phyloP scores from a whole-genome alignment of 2,888 invertebrate genomes.

The Syrista parreyssii region DNA sequence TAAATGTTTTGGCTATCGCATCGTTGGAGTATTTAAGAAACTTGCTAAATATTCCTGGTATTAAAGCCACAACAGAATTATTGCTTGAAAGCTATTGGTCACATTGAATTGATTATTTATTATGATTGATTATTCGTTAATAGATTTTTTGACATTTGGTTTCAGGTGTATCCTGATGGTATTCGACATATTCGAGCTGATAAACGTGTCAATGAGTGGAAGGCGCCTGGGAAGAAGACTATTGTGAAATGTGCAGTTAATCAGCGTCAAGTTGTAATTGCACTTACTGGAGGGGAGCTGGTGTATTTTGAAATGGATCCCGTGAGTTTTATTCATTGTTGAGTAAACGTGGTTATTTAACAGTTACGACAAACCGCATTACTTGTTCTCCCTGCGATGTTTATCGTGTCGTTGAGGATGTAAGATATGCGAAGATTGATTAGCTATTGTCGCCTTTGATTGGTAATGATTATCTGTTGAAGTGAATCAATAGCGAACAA shows the following conservation, averaged over 20 bases:
- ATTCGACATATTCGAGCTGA: slow-evolving; percentile 98
- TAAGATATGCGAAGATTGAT: slow-evolving; percentile 55
- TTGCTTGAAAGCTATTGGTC: not conserved
- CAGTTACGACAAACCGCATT: slow-evolving; percentile 39
- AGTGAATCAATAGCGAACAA: slow-evolving; percentile 20
- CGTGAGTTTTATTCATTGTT: slow-evolving; percentile 72
- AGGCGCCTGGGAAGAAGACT: slow-evolving; percentile 95
- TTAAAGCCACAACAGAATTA: slow-evolving; percentile 47
- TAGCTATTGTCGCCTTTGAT: slow-evolving; percentile 63
- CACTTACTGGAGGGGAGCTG: slow-evolving; percentile 95
- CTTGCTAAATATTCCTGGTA: slow-evolving; percentile 54
- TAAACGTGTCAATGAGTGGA: slow-evolving; percentile 99
- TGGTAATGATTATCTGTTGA: slow-evolving; percentile 23
- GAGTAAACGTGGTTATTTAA: not conserved
- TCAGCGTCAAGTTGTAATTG: slow-evolving; percentile 97
- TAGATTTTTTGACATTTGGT: slow-evolving; percentile 20
- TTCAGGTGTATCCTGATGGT: slow-evolving; percentile 94
- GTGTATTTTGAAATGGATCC: slow-evolving; percentile 99
- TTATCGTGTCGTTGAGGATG: slow-evolving; percentile 47
- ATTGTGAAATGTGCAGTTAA: slow-evolving; percentile 99
- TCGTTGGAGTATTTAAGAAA: slow-evolving; percentile 57
- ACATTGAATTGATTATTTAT: not conserved
- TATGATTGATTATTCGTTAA: not conserved
- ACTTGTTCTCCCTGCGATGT: slow-evolving; percentile 55
- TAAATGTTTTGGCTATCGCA: slow-evolving; percentile 51